Percentiles rank a stretch among this genome's conserved stretches.
These are phyloP conservation scores for Valencia hispanica DNA, from an alignment of 2,797 vertebrate genomes.

Conservation along the genomic window DNA sequence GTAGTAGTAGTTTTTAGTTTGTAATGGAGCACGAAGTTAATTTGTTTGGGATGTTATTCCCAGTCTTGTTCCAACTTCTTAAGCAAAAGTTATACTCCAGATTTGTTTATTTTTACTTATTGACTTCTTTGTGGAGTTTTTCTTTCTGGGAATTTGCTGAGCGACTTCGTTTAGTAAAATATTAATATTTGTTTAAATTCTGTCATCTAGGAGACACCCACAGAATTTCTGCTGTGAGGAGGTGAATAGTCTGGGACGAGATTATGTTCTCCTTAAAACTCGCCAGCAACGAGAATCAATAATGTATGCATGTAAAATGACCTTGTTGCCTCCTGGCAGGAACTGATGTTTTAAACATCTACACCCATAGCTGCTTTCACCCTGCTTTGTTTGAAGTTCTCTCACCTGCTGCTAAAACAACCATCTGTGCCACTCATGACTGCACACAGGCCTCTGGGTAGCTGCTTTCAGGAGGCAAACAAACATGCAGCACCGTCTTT, in stretches of 20 bases:
- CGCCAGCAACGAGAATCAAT: constrained; percentile 53
- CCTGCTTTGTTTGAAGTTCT: constrained; percentile 57
- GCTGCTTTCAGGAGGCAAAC: constrained; percentile 43
- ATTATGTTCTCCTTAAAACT: constrained; percentile 30
- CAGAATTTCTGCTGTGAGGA: background rate
- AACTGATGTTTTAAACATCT: constrained; percentile 70
- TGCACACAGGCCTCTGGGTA: constrained; percentile 50
- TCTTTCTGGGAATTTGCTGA: background rate
- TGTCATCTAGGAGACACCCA: background rate
- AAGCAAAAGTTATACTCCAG: too few species aligned
- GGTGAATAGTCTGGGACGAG: constrained; percentile 5
- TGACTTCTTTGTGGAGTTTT: background rate
- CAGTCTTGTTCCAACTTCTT: too few species aligned
- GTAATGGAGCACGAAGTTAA: too few species aligned
- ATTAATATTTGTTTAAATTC: background rate
- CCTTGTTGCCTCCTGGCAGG: constrained; percentile 54
- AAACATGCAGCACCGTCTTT: constrained; percentile 24
- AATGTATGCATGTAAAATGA: constrained; percentile 52
- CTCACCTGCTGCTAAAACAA: constrained; percentile 72
- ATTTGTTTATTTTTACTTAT: background rate
- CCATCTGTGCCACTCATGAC: constrained; percentile 67
- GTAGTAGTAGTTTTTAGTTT: too few species aligned
- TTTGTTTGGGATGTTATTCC: too few species aligned
- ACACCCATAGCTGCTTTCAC: constrained; percentile 51
- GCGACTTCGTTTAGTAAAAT: background rate